Base-by-base conservation (phyloP, 2,888 invertebrate species). In the Ophraella communa region DNA sequence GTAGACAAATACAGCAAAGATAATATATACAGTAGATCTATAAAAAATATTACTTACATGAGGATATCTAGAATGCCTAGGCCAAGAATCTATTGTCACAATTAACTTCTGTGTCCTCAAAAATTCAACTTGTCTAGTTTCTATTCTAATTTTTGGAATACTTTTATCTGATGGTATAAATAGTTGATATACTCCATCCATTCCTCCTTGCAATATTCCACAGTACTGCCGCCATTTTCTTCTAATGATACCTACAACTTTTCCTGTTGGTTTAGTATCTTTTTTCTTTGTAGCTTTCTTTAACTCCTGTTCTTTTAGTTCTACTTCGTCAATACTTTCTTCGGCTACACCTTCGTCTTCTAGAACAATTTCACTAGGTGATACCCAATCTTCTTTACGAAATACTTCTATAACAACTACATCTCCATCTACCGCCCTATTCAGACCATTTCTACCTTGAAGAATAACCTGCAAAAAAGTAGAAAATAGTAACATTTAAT, bases 41-140 rank as follows among this genome's bases (percentile, higher is more conserved):
- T 17, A 42, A 4, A 47, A 20, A 20, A 24, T 23, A 47, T 10
- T 27, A 76, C 79, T 77, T 79, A 88, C 87, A 78, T 91, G 87
- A 1, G 97, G 97, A 82, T 96, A 96, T 58, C 95, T 88, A 1
- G 96, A 96, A 80, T 92, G 90, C 56, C 94, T 85, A 0, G 98
- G 97, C 99, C 99, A 99, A 2, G 91, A 91, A 84, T 99, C 99
- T 42, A 99, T 93, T 0, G 96, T 94, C 0, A 98, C 98, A 11
- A 99, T 91, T 51, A 99, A 93, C 64, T 97, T 88, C 78, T 97
- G 95, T 33, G 89, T 88, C 17, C 87, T 87, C 59, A 98, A 84
- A 64, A 88, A 84, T 59, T 91, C 92, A 0, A 94, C 90, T 82
- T 98, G 97, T 1, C 97, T 86, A 0, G 98, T 98, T 82, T 99